Base-by-base conservation (phyloP, 2,113 vertebrate species). In the Malaclemys terrapin region DNA sequence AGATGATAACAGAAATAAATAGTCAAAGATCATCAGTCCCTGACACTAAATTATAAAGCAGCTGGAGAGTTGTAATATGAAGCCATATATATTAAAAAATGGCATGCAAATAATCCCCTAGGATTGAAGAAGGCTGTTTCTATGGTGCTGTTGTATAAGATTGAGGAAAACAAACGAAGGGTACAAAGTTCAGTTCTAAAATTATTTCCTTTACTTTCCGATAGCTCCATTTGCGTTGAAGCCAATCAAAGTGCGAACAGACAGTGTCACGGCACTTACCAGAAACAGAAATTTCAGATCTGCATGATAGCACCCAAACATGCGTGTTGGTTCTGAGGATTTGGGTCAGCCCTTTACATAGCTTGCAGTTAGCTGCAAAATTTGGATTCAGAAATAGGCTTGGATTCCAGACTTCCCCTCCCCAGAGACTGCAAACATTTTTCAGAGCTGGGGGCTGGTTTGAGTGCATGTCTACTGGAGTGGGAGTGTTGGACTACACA, bases 171-270 rank as follows among this genome's bases (percentile, higher is more conserved):
- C 54, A 45, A 85, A 81, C 2, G 52, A 87, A 88, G 38, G 88
- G 87, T 80, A 72, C 89, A 96, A 97, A 65, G 96, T 96, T 81
- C 91, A 96, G 22, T 82, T 75, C 95, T 96, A 96, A 98, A 97
- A 96, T 95, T 91, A 97, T 69, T 90, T 90, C 82, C 42, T 69
- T 59, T 56, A 10, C 20, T 89, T 82, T 95, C 85, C 96, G 92
- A 89, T 93, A 76, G 49, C 78, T 96, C 54, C 92, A 82, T 0
- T 62, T 95, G 85, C 2, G 1, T 89, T 96, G 94, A 69, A 91
- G 53, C 47, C 52, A 93, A 5, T 65, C 53, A 92, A 76, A 93
- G 47, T 89, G 79, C 10, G 19, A 93, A 47, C 27, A 78, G 84
- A 27, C 25, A 47, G 53, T 35, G 59, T 79, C 29, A 27, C 0